Evolutionary conservation across 1,140 invertebrate genomes (phyloP).

Genomic region (Hesperophylax magnus): DNA sequence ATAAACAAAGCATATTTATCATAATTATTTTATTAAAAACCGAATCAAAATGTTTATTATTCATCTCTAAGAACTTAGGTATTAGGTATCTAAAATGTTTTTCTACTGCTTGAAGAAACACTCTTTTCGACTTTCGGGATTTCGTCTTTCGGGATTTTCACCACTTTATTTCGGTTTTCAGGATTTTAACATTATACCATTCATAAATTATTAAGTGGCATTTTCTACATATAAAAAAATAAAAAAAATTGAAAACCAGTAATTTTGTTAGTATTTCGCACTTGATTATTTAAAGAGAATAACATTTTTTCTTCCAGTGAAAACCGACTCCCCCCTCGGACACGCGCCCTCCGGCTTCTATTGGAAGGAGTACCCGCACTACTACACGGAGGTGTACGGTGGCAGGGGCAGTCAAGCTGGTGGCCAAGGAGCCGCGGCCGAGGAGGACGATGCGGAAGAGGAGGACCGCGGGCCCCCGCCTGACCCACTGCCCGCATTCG

Average conservation of each 20-base stretch:
- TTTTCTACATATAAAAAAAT: background rate
- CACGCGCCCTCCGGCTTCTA: slow-evolving; percentile 33
- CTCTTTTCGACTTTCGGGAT: too few species aligned
- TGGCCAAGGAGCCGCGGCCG: background rate
- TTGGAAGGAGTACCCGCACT: slow-evolving; percentile 52
- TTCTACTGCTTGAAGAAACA: too few species aligned
- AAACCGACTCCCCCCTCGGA: slow-evolving; percentile 28
- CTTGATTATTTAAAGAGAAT: too few species aligned
- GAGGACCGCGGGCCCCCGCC: slow-evolving; percentile 58
- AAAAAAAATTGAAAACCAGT: background rate
- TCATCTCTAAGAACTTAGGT: too few species aligned
- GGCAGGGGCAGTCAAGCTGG: background rate
- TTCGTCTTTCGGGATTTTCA: too few species aligned
- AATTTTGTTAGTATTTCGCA: background rate
- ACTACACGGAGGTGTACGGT: slow-evolving; percentile 54
- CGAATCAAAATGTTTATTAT: too few species aligned
- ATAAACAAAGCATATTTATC: too few species aligned
- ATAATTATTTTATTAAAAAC: too few species aligned
- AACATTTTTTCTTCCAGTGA: slow-evolving; percentile 44
- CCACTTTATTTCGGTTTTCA: too few species aligned
- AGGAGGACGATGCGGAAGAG: slow-evolving; percentile 21
- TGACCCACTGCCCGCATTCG: slow-evolving; percentile 72
- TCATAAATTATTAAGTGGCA: too few species aligned
- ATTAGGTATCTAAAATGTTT: too few species aligned
- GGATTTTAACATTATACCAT: too few species aligned